Base-by-base conservation (phyloP, 2,888 invertebrate genomes). In the Taenaris catops region DNA sequence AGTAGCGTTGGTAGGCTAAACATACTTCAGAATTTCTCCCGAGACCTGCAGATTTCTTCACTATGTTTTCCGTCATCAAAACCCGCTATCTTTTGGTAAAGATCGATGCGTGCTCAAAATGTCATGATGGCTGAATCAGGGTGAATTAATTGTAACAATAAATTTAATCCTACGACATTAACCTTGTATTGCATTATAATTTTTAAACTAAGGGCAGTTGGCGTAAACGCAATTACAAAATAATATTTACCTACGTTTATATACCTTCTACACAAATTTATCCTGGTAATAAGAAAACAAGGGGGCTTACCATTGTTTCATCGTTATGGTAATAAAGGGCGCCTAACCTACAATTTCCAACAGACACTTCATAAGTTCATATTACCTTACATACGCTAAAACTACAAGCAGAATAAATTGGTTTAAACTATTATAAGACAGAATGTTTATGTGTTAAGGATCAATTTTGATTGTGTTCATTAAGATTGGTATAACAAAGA, bases 311-410 rank as follows among this genome's bases (percentile, higher is more conserved):
- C 4, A 25, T 18, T 7, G 25, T 19, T 21, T 35, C 23, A 34
- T 27, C 51, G 46, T 46, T 52, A 51, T 45, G 43, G 44, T 43
- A 58, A 57, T 48, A 49, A 60, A 60, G 66, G 66, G 65, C 49
- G 53, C 44, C 43, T 44, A 72, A 72, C 76, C 69, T 67, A 71
- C 65, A 74, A 75, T 79, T 80, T 55, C 57, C 46, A 55, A 51
- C 63, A 71, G 72, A 75, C 72, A 74, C 71, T 76, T 60, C 48
- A 63, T 59, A 59, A 74, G 71, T 76, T 59, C 48, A 63, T 59
- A 59, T 62, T 64, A 63, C 65, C 60, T 63, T 58, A 53, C 53
- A 52, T 48, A 48, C 39, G 44, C 14, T 28, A 32, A 6, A 11
- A 9, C 5, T n/a, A 21, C 19, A 38, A 36, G 17, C 26, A 14